These are phyloP conservation scores for Bombus superbus DNA, from an alignment of 1,140 invertebrate species.

Conservation along the genomic window DNA sequence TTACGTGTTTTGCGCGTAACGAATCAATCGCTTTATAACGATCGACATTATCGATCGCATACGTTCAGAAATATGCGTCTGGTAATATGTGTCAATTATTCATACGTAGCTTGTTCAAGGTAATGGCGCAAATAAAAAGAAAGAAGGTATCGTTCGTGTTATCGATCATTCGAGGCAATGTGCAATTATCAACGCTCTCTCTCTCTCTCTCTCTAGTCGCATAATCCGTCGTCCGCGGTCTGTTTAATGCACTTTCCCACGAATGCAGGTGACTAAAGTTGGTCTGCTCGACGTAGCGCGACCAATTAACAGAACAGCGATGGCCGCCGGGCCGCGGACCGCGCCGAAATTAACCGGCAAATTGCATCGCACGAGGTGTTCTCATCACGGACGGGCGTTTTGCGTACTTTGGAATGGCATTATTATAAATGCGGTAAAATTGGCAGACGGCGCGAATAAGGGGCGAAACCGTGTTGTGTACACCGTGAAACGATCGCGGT, in stretches of 20 bases:
- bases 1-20: background rate
- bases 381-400: background rate
- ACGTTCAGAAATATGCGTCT: background rate
- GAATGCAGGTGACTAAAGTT: slow-evolving; percentile 53
- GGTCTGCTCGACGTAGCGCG: slow-evolving; percentile 41
- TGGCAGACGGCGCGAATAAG: slow-evolving; percentile 35
- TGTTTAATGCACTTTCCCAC: slow-evolving; percentile 59
- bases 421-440: slow-evolving; percentile 46
- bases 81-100: background rate
- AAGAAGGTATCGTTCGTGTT: background rate
- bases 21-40: background rate
- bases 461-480: slow-evolving; percentile 21
- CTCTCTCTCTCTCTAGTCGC: slow-evolving; percentile 37
- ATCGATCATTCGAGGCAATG: background rate
- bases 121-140: background rate
- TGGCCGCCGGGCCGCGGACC: slow-evolving; percentile 14
- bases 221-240: slow-evolving; percentile 19
- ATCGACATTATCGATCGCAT: background rate
- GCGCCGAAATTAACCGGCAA: slow-evolving; percentile 52
- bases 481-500: slow-evolving; percentile 9
- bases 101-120: background rate
- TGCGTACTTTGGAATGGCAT: background rate
- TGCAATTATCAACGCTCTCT: slow-evolving; percentile 47
- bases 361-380: slow-evolving; percentile 23
- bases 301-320: slow-evolving; percentile 56